Percentiles rank a stretch among this genome's conserved stretches.
Conservation (phyloP, 2,113 vertebrate species). For the Propithecus coquereli region DNA sequence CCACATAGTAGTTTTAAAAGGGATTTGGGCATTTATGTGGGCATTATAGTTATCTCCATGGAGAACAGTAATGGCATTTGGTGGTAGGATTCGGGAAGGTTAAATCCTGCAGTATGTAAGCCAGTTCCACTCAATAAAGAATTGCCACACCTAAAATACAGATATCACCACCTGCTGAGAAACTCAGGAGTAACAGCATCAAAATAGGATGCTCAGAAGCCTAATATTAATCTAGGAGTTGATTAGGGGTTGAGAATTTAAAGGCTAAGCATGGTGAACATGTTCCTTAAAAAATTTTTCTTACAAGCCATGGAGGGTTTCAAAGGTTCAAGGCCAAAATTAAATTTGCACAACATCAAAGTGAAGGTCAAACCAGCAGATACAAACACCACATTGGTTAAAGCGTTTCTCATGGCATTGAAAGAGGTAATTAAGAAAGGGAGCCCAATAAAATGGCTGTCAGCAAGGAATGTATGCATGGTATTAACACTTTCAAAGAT, state of each 20-base stretch:
- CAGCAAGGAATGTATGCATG: background rate
- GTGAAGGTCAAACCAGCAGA: background rate
- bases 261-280: background rate
- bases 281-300: background rate
- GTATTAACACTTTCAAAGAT: background rate
- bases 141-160: background rate
- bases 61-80: background rate
- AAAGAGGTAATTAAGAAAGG: background rate
- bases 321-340: background rate
- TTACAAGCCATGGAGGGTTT: background rate
- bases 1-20: background rate
- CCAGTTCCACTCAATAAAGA: background rate
- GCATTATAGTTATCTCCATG: background rate
- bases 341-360: constrained; percentile 14
- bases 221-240: background rate
- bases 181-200: background rate
- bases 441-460: background rate
- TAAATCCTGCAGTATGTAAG: background rate
- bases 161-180: background rate
- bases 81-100: background rate
- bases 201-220: background rate
- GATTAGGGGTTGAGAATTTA: background rate
- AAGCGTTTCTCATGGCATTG: background rate
- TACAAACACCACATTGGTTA: background rate
- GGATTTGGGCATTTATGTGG: background rate